Base-by-base conservation (phyloP, 2,888 invertebrate species). In the Agrotis segetum region DNA sequence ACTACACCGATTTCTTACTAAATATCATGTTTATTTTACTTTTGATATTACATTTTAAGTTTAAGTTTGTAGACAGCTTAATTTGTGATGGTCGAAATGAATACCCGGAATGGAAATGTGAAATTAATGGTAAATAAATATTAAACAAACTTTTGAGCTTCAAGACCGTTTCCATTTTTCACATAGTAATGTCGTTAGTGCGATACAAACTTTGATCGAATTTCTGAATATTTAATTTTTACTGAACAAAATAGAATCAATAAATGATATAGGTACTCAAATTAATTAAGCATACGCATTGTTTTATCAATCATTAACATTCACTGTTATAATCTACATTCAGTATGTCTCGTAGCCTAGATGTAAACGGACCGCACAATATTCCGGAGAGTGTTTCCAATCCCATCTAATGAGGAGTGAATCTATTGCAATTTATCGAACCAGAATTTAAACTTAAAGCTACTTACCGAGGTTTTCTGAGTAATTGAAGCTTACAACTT, bases 1-100 rank as follows among this genome's bases (percentile, higher is more conserved):
- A 71, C 83, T 77, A 77, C 84, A 80, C 76, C 76, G 81, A 88
- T 84, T 88, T 84, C 79, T 81, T 83, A 87, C 81, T 87, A 85
- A 87, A 86, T 87, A 84, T 85, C 81, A 80, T 59, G 61, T 84
- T 86, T 79, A 83, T 83, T 79, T 82, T 66, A 72, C 72, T 77
- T 75, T 75, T 66, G 61, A 64, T 68, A 68, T 74, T 67, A 74
- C 44, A 53, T 71, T 77, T 19, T 58, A 40, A 56, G 55, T 77
- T 19, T 58, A 40, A 56, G 55, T 74, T 77, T 50, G 44, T 17
- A 55, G 59, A 60, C 70, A 60, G 59, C 14, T 69, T 76, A 49
- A 55, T 24, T 60, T 56, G 58, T 56, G 55, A 47, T 72, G 11
- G 11, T 34, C 2, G 53, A 58, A 60, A 52, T 61, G 16, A 46